These are phyloP conservation scores for Drosophila malerkotliana DNA, from an alignment of 1,140 invertebrate species.

Conservation along the genomic window DNA sequence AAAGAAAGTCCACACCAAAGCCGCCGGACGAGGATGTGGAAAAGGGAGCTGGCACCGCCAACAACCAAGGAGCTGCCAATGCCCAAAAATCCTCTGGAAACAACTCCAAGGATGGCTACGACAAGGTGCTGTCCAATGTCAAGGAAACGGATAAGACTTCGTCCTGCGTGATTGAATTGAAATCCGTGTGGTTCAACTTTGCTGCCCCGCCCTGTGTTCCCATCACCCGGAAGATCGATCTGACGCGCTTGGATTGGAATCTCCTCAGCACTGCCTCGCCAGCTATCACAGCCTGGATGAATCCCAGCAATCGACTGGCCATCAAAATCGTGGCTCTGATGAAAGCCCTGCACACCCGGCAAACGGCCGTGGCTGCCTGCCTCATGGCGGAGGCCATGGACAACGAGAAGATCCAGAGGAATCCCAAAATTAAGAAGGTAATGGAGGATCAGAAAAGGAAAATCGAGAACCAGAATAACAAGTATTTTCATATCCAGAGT, in stretches of 20 bases:
- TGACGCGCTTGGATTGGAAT: constrained; percentile 97
- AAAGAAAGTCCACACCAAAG: constrained; percentile 62
- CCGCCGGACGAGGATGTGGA: constrained; percentile 73
- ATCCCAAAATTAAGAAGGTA: constrained; percentile 82
- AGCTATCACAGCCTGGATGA: constrained; percentile 98
- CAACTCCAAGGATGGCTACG: constrained; percentile 61
- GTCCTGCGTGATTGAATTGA: constrained; percentile 93
- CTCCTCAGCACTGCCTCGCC: constrained; percentile 97
- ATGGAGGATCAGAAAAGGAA: neutral
- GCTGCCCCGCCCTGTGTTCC: constrained; percentile 97
- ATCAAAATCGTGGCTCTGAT: constrained; percentile 92
- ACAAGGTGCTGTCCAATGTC: constrained; percentile 73
- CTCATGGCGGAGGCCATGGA: constrained; percentile 98
- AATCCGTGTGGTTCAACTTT: constrained; percentile 98
- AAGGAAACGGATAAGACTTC: constrained; percentile 86
- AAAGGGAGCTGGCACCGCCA: constrained; percentile 44
- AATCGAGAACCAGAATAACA: neutral
- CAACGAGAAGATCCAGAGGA: constrained; percentile 83
- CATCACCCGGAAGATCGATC: constrained; percentile 97
- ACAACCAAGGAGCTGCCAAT: constrained; percentile 8
- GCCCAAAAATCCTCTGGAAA: constrained; percentile 24
- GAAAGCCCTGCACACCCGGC: constrained; percentile 89
- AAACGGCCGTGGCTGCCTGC: constrained; percentile 95
- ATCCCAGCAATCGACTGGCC: constrained; percentile 94
- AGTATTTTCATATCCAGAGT: constrained; percentile 86